These are phyloP conservation scores for Dinoponera quadriceps DNA, from an alignment of 1,140 invertebrate species.

Conservation along the genomic window DNA sequence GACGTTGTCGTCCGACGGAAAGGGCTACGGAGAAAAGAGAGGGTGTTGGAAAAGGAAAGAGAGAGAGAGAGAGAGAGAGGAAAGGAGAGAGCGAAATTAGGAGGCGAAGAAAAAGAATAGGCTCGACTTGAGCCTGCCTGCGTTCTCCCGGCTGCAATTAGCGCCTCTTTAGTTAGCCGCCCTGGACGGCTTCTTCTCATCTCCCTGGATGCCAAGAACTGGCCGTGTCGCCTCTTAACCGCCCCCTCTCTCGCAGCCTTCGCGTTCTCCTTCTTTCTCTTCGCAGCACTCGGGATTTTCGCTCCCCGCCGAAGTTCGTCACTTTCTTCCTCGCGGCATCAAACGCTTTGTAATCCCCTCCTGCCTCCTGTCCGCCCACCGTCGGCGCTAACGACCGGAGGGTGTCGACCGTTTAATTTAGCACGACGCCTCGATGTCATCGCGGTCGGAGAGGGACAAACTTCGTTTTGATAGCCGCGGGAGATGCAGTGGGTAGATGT, in stretches of 20 bases:
- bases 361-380: neutral
- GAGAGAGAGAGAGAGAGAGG: slow-evolving; percentile 1
- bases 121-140: slow-evolving; percentile 62
- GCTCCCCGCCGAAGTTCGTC: slow-evolving; percentile 29
- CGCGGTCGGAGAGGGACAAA: slow-evolving; percentile 43
- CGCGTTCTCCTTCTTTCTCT: neutral
- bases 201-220: slow-evolving; percentile 39
- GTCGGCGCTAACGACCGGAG: slow-evolving; percentile 45
- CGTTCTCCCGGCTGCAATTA: slow-evolving; percentile 70
- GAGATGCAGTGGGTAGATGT: slow-evolving; percentile 33
- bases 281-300: neutral
- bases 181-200: slow-evolving; percentile 36
- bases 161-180: slow-evolving; percentile 68
- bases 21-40: neutral
- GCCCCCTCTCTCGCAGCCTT: slow-evolving; percentile 8
- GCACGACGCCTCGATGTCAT: slow-evolving; percentile 51
- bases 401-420: slow-evolving; percentile 57
- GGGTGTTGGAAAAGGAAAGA: neutral
- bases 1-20: neutral
- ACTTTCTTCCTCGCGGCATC: slow-evolving; percentile 50
- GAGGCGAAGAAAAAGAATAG: slow-evolving; percentile 43
- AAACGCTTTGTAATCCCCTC: slow-evolving; percentile 23
- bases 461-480: slow-evolving; percentile 55
- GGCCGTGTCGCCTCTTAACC: slow-evolving; percentile 37
- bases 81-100: slow-evolving; percentile 18